Conservation (phyloP, 1,140 invertebrate species). For the Lamellibrachia luymesi region DNA sequence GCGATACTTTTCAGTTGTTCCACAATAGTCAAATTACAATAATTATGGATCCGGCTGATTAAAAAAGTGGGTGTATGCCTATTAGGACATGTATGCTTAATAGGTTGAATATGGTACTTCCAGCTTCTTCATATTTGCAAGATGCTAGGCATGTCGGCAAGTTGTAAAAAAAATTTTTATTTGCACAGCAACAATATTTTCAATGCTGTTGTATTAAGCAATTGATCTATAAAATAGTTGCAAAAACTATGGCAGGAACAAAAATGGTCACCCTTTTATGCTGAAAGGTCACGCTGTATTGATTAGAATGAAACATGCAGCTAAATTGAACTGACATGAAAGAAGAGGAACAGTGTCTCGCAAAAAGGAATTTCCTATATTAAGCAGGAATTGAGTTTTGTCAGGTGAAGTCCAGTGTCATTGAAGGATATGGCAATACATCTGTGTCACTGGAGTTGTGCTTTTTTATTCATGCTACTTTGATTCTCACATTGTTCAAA, state of each 20-base stretch:
- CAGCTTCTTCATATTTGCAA: no score
- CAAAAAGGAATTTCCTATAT: neutral
- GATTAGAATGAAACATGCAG: neutral
- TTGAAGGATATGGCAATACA: no score
- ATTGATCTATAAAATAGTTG: neutral
- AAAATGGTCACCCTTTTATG: neutral
- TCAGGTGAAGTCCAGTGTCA: neutral
- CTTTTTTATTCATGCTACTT: neutral
- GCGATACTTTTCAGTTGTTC: no score
- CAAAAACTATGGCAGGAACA: neutral
- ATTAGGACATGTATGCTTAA: no score
- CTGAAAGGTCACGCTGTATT: neutral
- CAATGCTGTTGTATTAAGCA: neutral
- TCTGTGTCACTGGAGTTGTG: no score
- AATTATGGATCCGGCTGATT: no score
- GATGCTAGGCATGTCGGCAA: no score
- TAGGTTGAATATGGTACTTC: no score
- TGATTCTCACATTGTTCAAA: neutral
- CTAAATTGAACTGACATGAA: neutral
- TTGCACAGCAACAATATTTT: neutral
- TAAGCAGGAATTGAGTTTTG: neutral
- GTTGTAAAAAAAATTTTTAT: neutral
- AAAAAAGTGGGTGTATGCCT: no score
- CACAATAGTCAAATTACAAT: no score
- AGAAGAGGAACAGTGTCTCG: neutral